These are phyloP conservation scores for Cyaniris semiargus DNA, from an alignment of 2,888 invertebrate genomes.

Conservation along the genomic window DNA sequence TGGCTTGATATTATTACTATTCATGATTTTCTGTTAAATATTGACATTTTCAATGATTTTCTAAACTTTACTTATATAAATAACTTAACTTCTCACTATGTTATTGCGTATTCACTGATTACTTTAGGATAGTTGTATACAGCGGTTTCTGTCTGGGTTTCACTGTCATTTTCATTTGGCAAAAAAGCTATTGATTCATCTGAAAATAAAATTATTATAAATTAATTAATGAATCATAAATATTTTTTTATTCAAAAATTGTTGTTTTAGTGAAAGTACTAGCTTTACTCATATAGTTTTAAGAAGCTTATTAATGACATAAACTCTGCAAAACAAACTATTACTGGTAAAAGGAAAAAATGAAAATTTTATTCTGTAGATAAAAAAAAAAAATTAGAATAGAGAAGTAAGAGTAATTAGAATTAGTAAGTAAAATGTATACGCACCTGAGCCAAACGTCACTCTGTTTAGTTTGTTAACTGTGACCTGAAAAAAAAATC, in stretches of 20 bases:
- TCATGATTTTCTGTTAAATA: background rate
- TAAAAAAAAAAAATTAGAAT: too few species aligned
- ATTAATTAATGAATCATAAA: background rate
- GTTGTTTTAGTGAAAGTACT: background rate
- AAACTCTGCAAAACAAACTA: too few species aligned
- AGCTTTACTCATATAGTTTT: background rate
- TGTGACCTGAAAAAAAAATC: conserved; percentile 58
- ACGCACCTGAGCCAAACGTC: conserved; percentile 60
- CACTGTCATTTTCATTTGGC: conserved; percentile 56
- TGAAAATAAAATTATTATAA: conserved; percentile 36
- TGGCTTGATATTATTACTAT: background rate
- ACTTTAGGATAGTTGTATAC: conserved; percentile 67
- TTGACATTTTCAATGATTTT: background rate
- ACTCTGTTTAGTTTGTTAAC: conserved; percentile 69
- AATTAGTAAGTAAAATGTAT: conserved; percentile 35
- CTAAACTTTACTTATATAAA: background rate
- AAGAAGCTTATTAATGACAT: too few species aligned
- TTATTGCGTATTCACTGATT: conserved; percentile 53
- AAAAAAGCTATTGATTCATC: conserved; percentile 51
- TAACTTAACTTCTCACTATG: conserved; percentile 32
- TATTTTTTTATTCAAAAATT: background rate
- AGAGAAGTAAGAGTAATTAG: too few species aligned
- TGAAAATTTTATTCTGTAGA: too few species aligned
- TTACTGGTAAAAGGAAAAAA: too few species aligned
- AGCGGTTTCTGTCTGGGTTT: conserved; percentile 57